phyloP scores from a whole-genome alignment of 2,888 invertebrate genomes.

The Chouioia cunea region DNA sequence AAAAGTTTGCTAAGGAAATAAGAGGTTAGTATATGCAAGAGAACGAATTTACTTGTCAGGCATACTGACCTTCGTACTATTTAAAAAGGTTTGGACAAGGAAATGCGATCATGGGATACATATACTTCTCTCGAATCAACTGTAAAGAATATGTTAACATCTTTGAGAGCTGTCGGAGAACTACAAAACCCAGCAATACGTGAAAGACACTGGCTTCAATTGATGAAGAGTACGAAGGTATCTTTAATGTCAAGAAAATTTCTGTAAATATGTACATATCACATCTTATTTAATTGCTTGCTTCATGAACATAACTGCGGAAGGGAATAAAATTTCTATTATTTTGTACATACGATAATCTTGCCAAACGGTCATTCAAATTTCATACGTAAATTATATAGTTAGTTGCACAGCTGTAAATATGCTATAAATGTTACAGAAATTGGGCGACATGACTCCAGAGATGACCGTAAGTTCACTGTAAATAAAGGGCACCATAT shows the following conservation, averaged over 20 bases:
- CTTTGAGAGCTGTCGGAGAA: slow-evolving; percentile 93
- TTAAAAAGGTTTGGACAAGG: slow-evolving; percentile 84
- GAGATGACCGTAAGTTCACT: slow-evolving; percentile 69
- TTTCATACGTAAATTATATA: slow-evolving; percentile 35
- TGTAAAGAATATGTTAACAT: slow-evolving; percentile 96
- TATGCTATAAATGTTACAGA: slow-evolving; percentile 68
- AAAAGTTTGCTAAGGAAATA: slow-evolving; percentile 96
- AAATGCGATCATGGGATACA: slow-evolving; percentile 95
- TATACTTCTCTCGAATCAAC: slow-evolving; percentile 89
- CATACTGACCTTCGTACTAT: background rate
- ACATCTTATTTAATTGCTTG: background rate
- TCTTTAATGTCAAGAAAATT: slow-evolving; percentile 39
- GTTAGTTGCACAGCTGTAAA: slow-evolving; percentile 67
- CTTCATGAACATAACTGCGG: too few relatives aligned
- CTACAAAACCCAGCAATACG: slow-evolving; percentile 96
- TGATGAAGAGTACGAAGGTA: slow-evolving; percentile 97
- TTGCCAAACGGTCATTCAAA: slow-evolving; percentile 18
- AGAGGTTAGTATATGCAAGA: slow-evolving; percentile 68
- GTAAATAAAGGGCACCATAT: slow-evolving; percentile 59
- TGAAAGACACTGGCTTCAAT: slow-evolving; percentile 96
- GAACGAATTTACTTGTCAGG: too few relatives aligned
- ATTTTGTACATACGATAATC: slow-evolving; percentile 26
- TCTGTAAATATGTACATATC: slow-evolving; percentile 25
- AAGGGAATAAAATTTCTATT: background rate
- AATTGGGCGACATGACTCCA: slow-evolving; percentile 69